A percentile compares a stretch with the other conserved stretches of the same genome.
Conservation (phyloP, 2,113 vertebrate genomes). For the Mionectes macconnelli region DNA sequence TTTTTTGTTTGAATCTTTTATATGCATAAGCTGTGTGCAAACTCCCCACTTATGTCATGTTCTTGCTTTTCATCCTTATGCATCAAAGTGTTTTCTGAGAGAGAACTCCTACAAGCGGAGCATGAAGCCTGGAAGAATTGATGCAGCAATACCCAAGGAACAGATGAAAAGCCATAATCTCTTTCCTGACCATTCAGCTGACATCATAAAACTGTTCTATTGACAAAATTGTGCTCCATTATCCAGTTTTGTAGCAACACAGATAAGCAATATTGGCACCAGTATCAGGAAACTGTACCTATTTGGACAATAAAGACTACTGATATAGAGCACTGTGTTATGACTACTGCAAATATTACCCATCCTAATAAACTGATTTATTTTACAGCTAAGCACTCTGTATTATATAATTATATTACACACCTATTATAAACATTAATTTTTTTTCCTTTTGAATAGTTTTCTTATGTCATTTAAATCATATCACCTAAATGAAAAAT, state of each 20-base stretch:
- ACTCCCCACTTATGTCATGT: background rate
- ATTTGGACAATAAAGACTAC: background rate
- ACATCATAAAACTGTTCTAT: background rate
- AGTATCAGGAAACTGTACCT: background rate
- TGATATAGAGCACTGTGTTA: background rate
- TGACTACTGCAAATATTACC: background rate
- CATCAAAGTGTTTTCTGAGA: background rate
- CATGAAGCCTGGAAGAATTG: background rate
- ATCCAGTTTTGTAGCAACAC: background rate
- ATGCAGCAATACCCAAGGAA: background rate
- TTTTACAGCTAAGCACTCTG: background rate
- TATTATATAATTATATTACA: too few relatives aligned
- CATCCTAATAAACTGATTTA: background rate
- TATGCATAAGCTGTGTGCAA: background rate
- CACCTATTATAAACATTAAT: background rate
- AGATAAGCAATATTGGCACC: background rate
- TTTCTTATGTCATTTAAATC: background rate
- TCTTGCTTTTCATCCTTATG: background rate
- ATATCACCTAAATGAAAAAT: background rate
- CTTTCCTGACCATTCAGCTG: background rate
- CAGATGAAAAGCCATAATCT: background rate
- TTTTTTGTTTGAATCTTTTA: background rate
- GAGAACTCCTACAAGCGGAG: background rate
- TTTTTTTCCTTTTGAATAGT: background rate
- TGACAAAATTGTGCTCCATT: background rate